Base-by-base conservation (phyloP, 1,140 invertebrate genomes). In the Lepidurus arcticus region DNA sequence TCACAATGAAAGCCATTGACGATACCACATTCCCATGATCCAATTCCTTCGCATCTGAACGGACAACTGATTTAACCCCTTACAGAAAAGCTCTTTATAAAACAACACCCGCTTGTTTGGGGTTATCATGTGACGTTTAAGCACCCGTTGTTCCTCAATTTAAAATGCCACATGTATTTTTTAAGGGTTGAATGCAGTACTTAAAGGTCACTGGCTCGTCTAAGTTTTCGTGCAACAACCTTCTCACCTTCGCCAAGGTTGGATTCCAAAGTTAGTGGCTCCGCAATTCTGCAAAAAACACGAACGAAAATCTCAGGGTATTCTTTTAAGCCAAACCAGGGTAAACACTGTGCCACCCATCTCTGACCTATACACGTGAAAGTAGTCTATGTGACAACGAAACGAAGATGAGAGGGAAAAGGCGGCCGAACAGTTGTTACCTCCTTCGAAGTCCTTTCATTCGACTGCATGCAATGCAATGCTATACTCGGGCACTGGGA, bases 241-340 rank as follows among this genome's bases (percentile, higher is more conserved):
- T 65, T 13, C 53, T 65, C 53, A 65, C 53, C 53, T 65, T 65
- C 16, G 53, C 21, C 53, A 65, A 65, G 53, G 53, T 65, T 65
- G 53, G n/a, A 65, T 21, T 21, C 16, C 8, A 7, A 65, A 10
- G 16, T 11, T 1, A 47, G 4, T n/a, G 21, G 53, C 16, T 65
- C 13, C 21, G 16, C 21, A n/a, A 7, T 16, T 13, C 21, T n/a
- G 6, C 34, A 34, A 34, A 34, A 34, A 4, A 4, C 34, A 3
- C 3, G 4, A 34, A 34, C 34, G 34, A 34, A 34, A 34, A 34
- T 34, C 2, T 34, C 34, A 34, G 34, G 2, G 34, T 34, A 34
- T 34, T 34, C 2, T 34, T 34, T 34, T 65, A 7, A 65, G 13
- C 53, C 13, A 65, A 65, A 34, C 34, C 34, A 3, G 3, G 53